Evolutionary conservation across 2,888 invertebrate species (phyloP).

Genomic region (Homarus gammarus): DNA sequence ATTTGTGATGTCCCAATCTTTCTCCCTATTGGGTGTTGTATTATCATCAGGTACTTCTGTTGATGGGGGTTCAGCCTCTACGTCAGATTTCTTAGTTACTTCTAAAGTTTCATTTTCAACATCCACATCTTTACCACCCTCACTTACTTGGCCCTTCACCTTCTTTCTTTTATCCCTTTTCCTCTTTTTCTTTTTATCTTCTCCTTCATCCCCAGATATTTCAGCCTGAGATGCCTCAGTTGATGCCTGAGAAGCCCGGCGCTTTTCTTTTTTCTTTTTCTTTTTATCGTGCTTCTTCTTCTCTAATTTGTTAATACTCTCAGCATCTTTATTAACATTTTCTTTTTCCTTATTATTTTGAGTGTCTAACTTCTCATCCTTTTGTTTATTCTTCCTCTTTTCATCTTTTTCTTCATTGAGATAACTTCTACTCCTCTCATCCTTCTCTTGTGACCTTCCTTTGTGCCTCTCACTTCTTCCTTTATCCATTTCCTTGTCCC

Average conservation of each 20-base stretch:
- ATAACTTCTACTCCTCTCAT: slow-evolving; percentile 6
- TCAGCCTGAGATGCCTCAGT: slow-evolving; percentile 55
- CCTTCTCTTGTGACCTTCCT: slow-evolving; percentile 38
- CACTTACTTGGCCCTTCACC: slow-evolving; percentile 33
- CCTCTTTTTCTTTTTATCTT: slow-evolving; percentile 63
- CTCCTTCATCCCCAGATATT: slow-evolving; percentile 53
- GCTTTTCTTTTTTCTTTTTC: slow-evolving; percentile 64
- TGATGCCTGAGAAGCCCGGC: slow-evolving; percentile 61
- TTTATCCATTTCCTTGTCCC: slow-evolving; percentile 40
- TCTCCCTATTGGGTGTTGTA: not conserved
- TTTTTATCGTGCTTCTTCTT: slow-evolving; percentile 64
- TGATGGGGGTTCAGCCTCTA: not conserved
- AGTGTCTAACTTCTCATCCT: slow-evolving; percentile 45
- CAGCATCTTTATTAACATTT: slow-evolving; percentile 19
- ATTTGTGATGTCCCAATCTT: not conserved
- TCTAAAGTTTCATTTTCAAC: slow-evolving; percentile 21
- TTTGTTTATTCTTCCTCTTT: slow-evolving; percentile 47
- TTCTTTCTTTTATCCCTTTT: slow-evolving; percentile 60
- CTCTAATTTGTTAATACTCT: slow-evolving; percentile 30
- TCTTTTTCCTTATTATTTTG: slow-evolving; percentile 40
- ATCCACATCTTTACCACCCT: slow-evolving; percentile 8
- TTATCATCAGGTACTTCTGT: not conserved
- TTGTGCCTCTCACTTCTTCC: slow-evolving; percentile 29
- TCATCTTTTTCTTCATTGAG: slow-evolving; percentile 55
- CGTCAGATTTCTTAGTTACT: not conserved